These are phyloP conservation scores for Rhamnusium bicolor DNA, from an alignment of 2,888 invertebrate genomes.

Conservation along the genomic window DNA sequence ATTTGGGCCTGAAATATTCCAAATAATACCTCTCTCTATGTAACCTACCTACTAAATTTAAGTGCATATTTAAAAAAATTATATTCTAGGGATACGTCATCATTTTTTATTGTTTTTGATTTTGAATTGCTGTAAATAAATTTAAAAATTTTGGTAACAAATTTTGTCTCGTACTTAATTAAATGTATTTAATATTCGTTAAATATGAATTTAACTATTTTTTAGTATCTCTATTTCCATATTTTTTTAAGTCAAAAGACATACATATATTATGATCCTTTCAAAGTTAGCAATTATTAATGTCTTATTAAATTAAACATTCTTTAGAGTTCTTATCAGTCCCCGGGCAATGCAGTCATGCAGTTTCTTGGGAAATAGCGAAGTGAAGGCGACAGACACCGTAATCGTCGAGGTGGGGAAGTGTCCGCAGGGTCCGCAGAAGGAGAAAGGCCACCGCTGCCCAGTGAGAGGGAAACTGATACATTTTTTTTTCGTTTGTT, in stretches of 20 bases:
- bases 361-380: conserved; percentile 15
- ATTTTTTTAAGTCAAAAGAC: not conserved
- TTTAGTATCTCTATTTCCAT: not conserved
- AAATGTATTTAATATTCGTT: too few species aligned
- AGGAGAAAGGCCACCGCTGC: conserved; percentile 52
- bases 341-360: not conserved
- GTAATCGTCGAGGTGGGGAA: conserved; percentile 22
- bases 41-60: too few species aligned
- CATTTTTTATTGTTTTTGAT: too few species aligned
- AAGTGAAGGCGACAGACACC: conserved; percentile 28
- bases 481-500: conserved; percentile 44
- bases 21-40: too few species aligned
- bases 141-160: too few species aligned
- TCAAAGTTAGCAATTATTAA: not conserved
- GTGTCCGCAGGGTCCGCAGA: conserved; percentile 21
- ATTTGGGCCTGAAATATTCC: too few species aligned
- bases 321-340: not conserved
- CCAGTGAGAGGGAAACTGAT: conserved; percentile 55
- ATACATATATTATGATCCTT: not conserved
- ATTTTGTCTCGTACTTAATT: too few species aligned
- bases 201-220: too few species aligned
- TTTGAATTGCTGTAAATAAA: too few species aligned
- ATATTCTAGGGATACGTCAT: too few species aligned
- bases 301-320: not conserved
- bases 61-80: too few species aligned